These are phyloP conservation scores for Eupithecia abbreviata DNA, from an alignment of 2,888 invertebrate genomes.

Conservation along the genomic window DNA sequence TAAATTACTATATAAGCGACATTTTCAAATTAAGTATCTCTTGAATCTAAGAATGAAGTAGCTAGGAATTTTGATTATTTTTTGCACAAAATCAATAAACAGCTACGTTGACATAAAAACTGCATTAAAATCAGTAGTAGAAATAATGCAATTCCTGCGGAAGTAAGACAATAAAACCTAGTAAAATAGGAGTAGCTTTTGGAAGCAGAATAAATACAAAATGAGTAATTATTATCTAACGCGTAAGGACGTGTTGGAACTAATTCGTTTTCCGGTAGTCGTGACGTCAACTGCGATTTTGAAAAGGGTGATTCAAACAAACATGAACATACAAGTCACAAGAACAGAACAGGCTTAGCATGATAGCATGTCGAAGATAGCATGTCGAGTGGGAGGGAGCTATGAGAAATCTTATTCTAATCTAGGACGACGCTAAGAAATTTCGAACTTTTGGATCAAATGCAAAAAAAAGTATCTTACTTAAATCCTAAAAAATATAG, in stretches of 20 bases:
- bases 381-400: background rate
- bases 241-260: constrained; percentile 29
- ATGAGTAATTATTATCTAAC: constrained; percentile 10
- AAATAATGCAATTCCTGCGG: background rate
- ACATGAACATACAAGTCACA: constrained; percentile 10
- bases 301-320: constrained; percentile 21
- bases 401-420: background rate
- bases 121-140: background rate
- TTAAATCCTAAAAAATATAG: background rate
- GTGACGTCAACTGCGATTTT: constrained; percentile 20
- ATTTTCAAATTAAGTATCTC: background rate
- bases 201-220: background rate
- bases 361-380: background rate
- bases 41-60: background rate
- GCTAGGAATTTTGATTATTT: background rate
- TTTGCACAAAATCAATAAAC: background rate
- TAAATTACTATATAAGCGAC: background rate
- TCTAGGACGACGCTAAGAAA: background rate
- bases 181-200: background rate
- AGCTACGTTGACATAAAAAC: background rate
- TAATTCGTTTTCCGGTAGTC: constrained; percentile 17
- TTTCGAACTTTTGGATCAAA: background rate
- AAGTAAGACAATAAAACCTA: background rate
- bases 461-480: background rate
- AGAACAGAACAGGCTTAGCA: background rate